Conservation (phyloP, 1,140 invertebrate species). For the Arion vulgaris region DNA sequence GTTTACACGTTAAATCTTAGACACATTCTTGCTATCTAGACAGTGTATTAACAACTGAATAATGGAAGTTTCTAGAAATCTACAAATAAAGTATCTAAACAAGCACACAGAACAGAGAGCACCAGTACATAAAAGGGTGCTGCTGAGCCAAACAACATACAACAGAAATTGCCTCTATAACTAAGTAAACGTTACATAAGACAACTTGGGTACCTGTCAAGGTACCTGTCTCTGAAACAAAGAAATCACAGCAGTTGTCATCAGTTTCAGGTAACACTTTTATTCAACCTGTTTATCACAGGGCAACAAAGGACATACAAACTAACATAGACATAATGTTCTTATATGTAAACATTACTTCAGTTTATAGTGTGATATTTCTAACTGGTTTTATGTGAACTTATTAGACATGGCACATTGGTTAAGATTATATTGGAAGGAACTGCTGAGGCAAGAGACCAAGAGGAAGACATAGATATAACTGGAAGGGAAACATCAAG, state of each 20-base stretch:
- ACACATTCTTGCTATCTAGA: not conserved
- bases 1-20: not conserved
- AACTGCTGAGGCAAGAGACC: too few species aligned
- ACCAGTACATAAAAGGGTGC: slow-evolving; percentile 7
- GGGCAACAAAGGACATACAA: too few species aligned
- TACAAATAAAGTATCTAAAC: not conserved
- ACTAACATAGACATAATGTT: too few species aligned
- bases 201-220: not conserved
- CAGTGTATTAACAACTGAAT: not conserved
- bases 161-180: not conserved
- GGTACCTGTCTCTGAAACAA: slow-evolving; percentile 26
- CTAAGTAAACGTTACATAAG: not conserved
- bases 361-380: too few species aligned
- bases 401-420: too few species aligned
- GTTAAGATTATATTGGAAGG: too few species aligned
- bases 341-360: too few species aligned
- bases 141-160: not conserved
- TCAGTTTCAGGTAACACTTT: not conserved
- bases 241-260: slow-evolving; percentile 15
- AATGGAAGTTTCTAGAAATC: not conserved
- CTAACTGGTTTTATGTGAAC: too few species aligned
- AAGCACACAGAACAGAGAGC: slow-evolving; percentile 8
- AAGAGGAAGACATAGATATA: too few species aligned
- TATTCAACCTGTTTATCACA: too few species aligned
- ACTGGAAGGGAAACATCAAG: too few species aligned